phyloP scores from a whole-genome alignment of 2,888 invertebrate species.

The Gasteruption jaculator region DNA sequence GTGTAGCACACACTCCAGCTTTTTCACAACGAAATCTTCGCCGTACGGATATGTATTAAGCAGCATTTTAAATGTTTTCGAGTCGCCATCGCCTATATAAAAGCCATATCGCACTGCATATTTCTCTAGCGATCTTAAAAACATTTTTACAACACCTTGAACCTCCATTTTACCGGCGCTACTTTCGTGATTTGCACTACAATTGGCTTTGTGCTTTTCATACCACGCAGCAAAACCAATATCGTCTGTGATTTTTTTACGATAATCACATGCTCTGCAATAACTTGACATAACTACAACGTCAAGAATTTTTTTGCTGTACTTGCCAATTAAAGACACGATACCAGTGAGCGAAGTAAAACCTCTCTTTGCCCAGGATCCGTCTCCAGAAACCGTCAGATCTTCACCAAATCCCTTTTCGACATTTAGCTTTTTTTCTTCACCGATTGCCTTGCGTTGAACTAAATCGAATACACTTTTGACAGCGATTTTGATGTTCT shows the following conservation, averaged over 20 bases:
- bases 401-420: conserved; percentile 14
- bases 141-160: conserved; percentile 21
- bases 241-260: conserved; percentile 13
- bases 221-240: too few species aligned
- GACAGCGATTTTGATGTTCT: conserved; percentile 17
- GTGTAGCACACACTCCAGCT: conserved; percentile 16
- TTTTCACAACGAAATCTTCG: conserved; percentile 15
- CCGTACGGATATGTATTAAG: conserved; percentile 16
- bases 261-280: conserved; percentile 19
- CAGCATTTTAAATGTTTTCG: conserved; percentile 21
- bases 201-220: too few species aligned
- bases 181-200: conserved; percentile 21
- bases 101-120: conserved; percentile 16
- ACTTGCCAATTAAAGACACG: conserved; percentile 21
- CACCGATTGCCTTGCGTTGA: conserved; percentile 15
- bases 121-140: conserved; percentile 18
- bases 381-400: conserved; percentile 21
- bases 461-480: conserved; percentile 17
- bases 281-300: conserved; percentile 19
- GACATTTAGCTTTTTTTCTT: conserved; percentile 18
- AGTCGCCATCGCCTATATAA: conserved; percentile 27
- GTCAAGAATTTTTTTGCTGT: conserved; percentile 19
- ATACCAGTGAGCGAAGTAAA: conserved; percentile 25
- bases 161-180: conserved; percentile 25
- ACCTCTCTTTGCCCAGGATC: conserved; percentile 23